phyloP scores from a whole-genome alignment of 2,797 vertebrate genomes.

The Naso thynnoides region DNA sequence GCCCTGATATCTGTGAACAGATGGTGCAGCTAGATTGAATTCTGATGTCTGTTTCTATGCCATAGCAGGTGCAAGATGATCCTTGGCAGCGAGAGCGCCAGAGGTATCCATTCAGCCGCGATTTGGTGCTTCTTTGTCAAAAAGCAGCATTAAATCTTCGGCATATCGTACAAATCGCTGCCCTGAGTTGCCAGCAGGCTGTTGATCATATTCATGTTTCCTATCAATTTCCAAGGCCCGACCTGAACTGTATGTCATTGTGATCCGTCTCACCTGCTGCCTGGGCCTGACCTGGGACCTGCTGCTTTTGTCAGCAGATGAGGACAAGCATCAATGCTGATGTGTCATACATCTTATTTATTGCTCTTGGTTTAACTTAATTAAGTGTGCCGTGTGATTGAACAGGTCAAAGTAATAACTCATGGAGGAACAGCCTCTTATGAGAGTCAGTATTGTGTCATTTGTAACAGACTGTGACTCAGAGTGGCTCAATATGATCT shows the following conservation, averaged over 20 bases:
- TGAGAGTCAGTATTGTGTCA: constrained; percentile 71
- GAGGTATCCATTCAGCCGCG: constrained; percentile 63
- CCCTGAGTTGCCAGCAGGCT: constrained; percentile 52
- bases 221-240: constrained; percentile 66
- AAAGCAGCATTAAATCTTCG: constrained; percentile 66
- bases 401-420: constrained; percentile 78
- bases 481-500: constrained; percentile 55
- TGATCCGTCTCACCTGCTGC: constrained; percentile 71
- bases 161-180: constrained; percentile 51
- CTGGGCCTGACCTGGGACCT: constrained; percentile 57
- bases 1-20: constrained; percentile 77
- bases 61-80: constrained; percentile 59
- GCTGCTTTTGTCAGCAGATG: constrained; percentile 72
- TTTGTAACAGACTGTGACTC: constrained; percentile 72
- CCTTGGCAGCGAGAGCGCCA: constrained; percentile 57
- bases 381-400: constrained; percentile 79
- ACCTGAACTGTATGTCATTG: constrained; percentile 64
- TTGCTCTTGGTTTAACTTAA: constrained; percentile 83
- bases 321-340: constrained; percentile 66
- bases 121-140: constrained; percentile 65
- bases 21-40: constrained; percentile 76
- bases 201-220: constrained; percentile 76
- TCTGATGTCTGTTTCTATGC: constrained; percentile 76
- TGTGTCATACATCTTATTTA: constrained; percentile 77
- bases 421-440: constrained; percentile 69